Evolutionary conservation across 2,888 invertebrate species (phyloP).

Genomic region (Isotomurus palustris): DNA sequence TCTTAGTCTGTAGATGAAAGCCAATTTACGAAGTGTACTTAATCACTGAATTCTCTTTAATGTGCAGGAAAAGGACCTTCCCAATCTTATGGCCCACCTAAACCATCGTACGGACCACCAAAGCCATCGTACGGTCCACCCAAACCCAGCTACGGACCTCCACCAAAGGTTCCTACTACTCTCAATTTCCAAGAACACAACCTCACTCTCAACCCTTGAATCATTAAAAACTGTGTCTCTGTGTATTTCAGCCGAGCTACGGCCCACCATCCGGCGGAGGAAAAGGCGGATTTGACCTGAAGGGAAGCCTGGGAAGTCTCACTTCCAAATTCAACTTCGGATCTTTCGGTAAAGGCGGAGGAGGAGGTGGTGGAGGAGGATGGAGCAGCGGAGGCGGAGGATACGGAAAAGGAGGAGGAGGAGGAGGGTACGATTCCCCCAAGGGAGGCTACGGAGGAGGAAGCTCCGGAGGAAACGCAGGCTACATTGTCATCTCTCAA

Average conservation of each 20-base stretch:
- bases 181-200: not conserved
- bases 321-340: constrained; percentile 17
- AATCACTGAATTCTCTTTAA: not conserved
- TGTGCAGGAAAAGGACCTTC: constrained; percentile 34
- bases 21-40: too few species aligned
- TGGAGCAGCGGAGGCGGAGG: constrained; percentile 11
- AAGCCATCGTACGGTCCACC: constrained; percentile 26
- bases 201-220: not conserved
- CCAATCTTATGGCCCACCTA: constrained; percentile 19
- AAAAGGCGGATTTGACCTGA: constrained; percentile 13
- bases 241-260: constrained; percentile 10
- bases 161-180: constrained; percentile 11
- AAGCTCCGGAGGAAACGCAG: constrained; percentile 20
- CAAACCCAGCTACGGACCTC: constrained; percentile 20
- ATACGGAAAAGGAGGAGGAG: constrained; percentile 9
- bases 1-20: too few species aligned
- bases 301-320: constrained; percentile 6
- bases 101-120: constrained; percentile 24
- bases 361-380: constrained; percentile 16
- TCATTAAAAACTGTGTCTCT: too few species aligned
- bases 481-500: constrained; percentile 41
- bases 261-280: constrained; percentile 7
- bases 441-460: constrained; percentile 7
- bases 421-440: not conserved
- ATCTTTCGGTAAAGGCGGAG: constrained; percentile 11